Percentiles rank a stretch among this genome's conserved stretches.
phyloP scores from a whole-genome alignment of 1,140 invertebrate species.

The Nasonia longicornis region DNA sequence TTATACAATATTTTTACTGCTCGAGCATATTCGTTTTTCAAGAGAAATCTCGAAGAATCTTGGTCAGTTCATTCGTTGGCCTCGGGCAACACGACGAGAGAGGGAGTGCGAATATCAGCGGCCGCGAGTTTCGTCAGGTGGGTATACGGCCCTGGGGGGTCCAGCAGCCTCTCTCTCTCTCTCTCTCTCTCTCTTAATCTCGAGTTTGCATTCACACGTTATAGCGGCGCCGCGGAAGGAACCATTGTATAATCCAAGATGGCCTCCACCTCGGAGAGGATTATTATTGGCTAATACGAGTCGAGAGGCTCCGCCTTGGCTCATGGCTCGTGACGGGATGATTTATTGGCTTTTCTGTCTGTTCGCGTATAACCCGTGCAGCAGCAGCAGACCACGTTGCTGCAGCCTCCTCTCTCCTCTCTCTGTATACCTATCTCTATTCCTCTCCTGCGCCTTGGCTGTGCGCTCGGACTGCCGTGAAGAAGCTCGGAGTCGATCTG shows the following conservation, averaged over 20 bases:
- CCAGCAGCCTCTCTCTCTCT: slow-evolving; percentile 55
- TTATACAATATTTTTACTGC: slow-evolving; percentile 26
- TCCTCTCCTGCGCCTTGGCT: neutral
- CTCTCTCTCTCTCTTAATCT: slow-evolving; percentile 46
- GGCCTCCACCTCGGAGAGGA: slow-evolving; percentile 71
- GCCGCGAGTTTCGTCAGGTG: slow-evolving; percentile 37
- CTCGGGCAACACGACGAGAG: neutral
- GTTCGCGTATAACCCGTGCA: slow-evolving; percentile 62
- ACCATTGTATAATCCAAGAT: slow-evolving; percentile 73
- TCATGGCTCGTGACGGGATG: slow-evolving; percentile 71
- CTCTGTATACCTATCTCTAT: slow-evolving; percentile 16
- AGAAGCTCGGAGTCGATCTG: neutral
- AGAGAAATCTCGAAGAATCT: slow-evolving; percentile 6
- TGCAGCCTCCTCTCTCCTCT: slow-evolving; percentile 44
- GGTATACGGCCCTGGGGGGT: slow-evolving; percentile 61
- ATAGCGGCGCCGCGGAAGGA: slow-evolving; percentile 63
- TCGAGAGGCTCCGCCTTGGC: slow-evolving; percentile 72
- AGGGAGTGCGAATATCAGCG: slow-evolving; percentile 8
- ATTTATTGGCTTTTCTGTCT: slow-evolving; percentile 71
- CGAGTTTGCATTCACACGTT: slow-evolving; percentile 68
- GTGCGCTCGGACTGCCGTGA: neutral
- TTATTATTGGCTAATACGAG: slow-evolving; percentile 75
- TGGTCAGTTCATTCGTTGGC: neutral
- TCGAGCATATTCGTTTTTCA: neutral
- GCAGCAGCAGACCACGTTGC: slow-evolving; percentile 58